Evolutionary conservation across 1,140 invertebrate species (phyloP), one percentile per base, ranked within the genome.

Genomic region (Melitaea cinxia): DNA sequence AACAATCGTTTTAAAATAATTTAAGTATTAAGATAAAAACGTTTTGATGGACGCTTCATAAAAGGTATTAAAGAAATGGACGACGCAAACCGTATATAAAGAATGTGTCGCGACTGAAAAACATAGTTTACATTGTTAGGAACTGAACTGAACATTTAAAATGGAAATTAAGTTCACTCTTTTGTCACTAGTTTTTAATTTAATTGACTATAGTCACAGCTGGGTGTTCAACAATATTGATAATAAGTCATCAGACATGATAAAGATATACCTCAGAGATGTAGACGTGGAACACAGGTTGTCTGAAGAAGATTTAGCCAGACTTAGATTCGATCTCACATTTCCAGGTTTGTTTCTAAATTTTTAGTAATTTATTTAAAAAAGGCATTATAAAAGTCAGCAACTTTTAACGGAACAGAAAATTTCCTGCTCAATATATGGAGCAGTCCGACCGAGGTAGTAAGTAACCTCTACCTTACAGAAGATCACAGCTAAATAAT

Each of bases 321-420:
- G 62, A 17, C 49, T 77, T 28, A 73, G 68, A n/a, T 77, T 81
- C 39, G 73, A 54, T 24, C 66, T 81, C 6, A 77, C 77, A 56
- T 81, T 73, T 63, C 78, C 78, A 75, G 77, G 78, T 74, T 47
- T 5, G 15, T 69, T 15, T 50, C 10, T n/a, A 15, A 33, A 4
- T 33, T 33, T 4, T 33, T 9, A 4, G 12, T 33, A 33, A 4
- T 33, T 33, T 10, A 33, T 33, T 33, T 33, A 33, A 26, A 26
- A n/a, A n/a, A n/a, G n/a, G n/a, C n/a, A n/a, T n/a, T n/a, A n/a
- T n/a, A n/a, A n/a, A n/a, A n/a, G n/a, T n/a, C n/a, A n/a, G n/a
- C n/a, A n/a, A n/a, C n/a, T n/a, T n/a, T n/a, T n/a, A n/a, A n/a
- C n/a, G n/a, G n/a, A n/a, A n/a, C n/a, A n/a, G n/a, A n/a, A n/a